Evolutionary conservation across 2,797 vertebrate genomes (phyloP), one percentile per base, ranked within the genome.

Genomic region (Arnoldichthys spilopterus): DNA sequence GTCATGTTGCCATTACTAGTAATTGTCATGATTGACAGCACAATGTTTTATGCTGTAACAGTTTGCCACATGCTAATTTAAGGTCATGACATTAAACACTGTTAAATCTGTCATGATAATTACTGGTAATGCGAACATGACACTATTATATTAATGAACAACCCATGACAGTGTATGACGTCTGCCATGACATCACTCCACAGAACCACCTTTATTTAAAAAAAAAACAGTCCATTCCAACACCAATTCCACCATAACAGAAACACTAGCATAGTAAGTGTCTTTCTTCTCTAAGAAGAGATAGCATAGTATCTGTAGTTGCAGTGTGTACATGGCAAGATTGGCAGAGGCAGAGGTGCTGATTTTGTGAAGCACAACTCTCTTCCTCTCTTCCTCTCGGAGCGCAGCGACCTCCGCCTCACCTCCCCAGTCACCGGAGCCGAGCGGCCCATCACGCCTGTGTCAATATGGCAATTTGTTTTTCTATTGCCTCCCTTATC

Each of bases 401-500:
- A 82, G 53, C 82, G 51, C 20, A 20, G 78, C 89, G 82, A 91
- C 90, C 89, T 89, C 90, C 77, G 89, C 86, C 89, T 92, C 90
- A 92, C 90, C 90, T 91, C 88, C 81, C 56, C 80, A 87, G 91
- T 90, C 90, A 91, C 90, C 90, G 82, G 86, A 90, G 90, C 85
- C 82, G 80, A 91, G 90, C 75, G 82, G 88, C 88, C 90, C 90
- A 87, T 91, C 90, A 90, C 88, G 83, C 88, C 88, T 86, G 91
- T 91, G 90, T 94, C 93, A 89, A 94, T 94, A 92, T 89, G 79
- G 85, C 92, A 92, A 92, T 93, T 92, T 93, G 91, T 92, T 92
- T 92, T 89, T 87, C 91, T 88, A 90, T 91, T 93, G 91, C 89
- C 89, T 90, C 86, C 86, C 88, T 92, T 92, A 94, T 93, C 93